phyloP scores from a whole-genome alignment of 2,113 vertebrate species.

The Otolemur garnettii region DNA sequence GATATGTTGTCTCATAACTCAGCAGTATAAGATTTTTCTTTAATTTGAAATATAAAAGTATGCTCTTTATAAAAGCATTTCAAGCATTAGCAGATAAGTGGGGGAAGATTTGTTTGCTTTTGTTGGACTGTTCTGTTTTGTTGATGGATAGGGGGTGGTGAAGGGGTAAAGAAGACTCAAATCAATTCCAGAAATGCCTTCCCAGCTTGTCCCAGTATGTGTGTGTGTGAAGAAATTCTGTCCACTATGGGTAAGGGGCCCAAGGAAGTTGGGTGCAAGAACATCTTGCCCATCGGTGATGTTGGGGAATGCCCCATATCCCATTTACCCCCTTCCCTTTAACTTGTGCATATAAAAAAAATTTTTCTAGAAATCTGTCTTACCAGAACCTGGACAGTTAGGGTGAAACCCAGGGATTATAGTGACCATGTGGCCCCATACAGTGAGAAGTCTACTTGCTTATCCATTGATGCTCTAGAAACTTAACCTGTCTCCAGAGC shows the following conservation, averaged over 20 bases:
- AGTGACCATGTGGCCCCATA: too few relatives aligned
- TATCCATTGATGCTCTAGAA: background rate
- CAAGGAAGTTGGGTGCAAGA: background rate
- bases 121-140: background rate
- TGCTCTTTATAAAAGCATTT: background rate
- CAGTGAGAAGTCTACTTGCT: background rate
- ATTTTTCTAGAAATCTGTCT: constrained; percentile 21
- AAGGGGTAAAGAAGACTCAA: background rate
- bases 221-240: background rate
- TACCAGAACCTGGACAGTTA: background rate
- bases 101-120: background rate
- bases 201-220: background rate
- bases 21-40: background rate
- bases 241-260: background rate
- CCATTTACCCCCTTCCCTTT: background rate
- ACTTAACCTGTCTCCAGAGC: background rate
- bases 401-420: background rate
- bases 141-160: background rate
- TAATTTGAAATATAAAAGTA: background rate
- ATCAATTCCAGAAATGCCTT: background rate
- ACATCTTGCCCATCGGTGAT: too few relatives aligned
- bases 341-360: background rate
- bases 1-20: background rate
- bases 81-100: background rate
- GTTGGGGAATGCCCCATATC: background rate